A percentile compares a stretch with the other conserved stretches of the same genome.
These are phyloP conservation scores for Phataginus tricuspis DNA, from an alignment of 2,797 vertebrate species.

Conservation along the genomic window DNA sequence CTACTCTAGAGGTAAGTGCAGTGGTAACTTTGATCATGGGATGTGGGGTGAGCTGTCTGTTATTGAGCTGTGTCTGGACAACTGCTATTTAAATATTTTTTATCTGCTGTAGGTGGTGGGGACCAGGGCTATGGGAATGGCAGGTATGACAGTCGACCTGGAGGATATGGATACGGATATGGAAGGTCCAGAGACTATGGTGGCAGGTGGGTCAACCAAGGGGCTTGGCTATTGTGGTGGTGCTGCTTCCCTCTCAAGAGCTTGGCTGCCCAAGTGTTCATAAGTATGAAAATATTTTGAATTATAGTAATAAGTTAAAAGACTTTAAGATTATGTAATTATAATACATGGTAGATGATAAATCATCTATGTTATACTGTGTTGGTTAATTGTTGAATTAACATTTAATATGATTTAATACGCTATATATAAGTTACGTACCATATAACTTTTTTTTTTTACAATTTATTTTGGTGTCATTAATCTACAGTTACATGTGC, in stretches of 20 bases:
- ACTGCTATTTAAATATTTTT: background rate
- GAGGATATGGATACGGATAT: background rate
- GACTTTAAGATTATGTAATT: background rate
- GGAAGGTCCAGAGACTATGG: background rate
- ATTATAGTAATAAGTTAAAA: background rate
- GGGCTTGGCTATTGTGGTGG: background rate
- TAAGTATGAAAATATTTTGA: background rate
- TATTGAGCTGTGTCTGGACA: background rate
- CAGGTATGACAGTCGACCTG: background rate
- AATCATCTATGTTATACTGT: background rate
- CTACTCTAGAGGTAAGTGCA: slow-evolving; percentile 66
- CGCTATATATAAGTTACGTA: background rate
- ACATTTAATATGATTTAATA: background rate
- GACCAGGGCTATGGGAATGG: background rate
- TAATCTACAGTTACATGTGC: no score
- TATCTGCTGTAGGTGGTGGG: slow-evolving; percentile 22
- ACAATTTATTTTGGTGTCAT: no score
- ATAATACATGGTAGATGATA: background rate
- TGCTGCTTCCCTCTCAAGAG: background rate
- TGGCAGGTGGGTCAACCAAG: slow-evolving; percentile 71
- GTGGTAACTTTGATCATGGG: background rate
- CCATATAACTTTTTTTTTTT: no score
- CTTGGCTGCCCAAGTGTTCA: background rate
- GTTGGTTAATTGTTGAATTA: background rate
- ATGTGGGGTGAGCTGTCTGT: background rate